A percentile compares a stretch with the other conserved stretches of the same genome.
Conservation (phyloP, 2,797 vertebrate species). For the Enteromius thamalakanensis region DNA sequence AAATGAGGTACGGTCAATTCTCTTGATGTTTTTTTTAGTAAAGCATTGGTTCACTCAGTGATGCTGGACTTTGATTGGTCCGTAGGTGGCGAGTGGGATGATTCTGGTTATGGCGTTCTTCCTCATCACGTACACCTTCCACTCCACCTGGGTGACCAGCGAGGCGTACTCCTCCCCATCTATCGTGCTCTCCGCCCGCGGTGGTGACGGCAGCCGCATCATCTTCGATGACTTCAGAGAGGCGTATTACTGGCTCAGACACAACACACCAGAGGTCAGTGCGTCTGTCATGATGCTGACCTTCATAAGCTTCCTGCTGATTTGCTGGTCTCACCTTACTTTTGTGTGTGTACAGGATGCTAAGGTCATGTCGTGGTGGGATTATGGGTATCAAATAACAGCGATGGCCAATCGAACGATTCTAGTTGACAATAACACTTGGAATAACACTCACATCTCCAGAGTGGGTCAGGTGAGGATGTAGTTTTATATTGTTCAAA, state of each 20-base stretch:
- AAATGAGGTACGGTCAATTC: conserved; percentile 84
- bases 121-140: conserved; percentile 98
- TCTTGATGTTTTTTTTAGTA: neutral
- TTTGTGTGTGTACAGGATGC: conserved; percentile 82
- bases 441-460: conserved; percentile 99
- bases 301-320: neutral
- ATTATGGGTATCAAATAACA: conserved; percentile 98
- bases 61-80: neutral
- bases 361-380: conserved; percentile 99
- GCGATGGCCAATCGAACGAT: conserved; percentile 99
- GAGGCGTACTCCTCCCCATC: conserved; percentile 98
- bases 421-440: conserved; percentile 98
- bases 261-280: conserved; percentile 96
- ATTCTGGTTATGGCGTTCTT: conserved; percentile 98
- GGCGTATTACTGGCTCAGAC: conserved; percentile 98
- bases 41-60: neutral
- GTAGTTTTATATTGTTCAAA: neutral
- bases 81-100: conserved; percentile 98
- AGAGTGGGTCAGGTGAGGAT: conserved; percentile 91
- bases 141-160: conserved; percentile 99
- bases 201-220: conserved; percentile 95
- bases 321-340: neutral
- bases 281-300: neutral
- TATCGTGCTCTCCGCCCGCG: conserved; percentile 93
- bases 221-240: conserved; percentile 99